Evolutionary conservation across 1,140 invertebrate species (phyloP), one percentile per base, ranked within the genome.

Genomic region (Monomorium pharaonis): DNA sequence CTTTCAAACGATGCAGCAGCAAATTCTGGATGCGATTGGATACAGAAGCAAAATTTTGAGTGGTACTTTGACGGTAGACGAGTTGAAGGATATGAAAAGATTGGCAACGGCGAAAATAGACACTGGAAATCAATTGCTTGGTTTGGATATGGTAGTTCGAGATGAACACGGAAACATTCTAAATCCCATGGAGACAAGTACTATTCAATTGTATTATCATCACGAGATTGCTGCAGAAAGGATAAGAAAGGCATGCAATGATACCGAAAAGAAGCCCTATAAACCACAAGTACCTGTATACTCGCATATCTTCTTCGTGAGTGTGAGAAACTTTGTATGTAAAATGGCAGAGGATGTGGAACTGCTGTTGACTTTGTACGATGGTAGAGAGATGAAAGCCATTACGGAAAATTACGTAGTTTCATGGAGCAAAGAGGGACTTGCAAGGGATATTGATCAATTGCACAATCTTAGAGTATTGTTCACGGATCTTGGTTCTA

Each of bases 21-120:
- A 98, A 94, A 98, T 99, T 95, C 95, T 96, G 51, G 97, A 98
- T 83, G 94, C 99, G 51, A 96, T 99, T 83, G 96, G 96, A 81
- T 96, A 97, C 91, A 96, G 98, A 77, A 97, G 97, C 87, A 97
- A 98, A 93, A 97, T 99, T 83, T 96, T 98, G 86, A 98, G 98
- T 58, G 97, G 97, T 0, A 98, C 98, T 56, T 95, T 99, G 58
- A 98, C 98, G 3, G 96, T 97, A 33, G 98, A 99, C 95, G 98
- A 98, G 95, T 93, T 98, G 86, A 97, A 98, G 91, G 97, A 97
- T 88, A 96, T 98, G 18, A 98, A 98, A 89, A 96, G 98, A 91
- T 96, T 97, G 88, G 97, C 98, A 9, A 98, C 98, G 12, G 96
- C 97, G 74, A 97, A 97, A 91, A 99, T 99, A 78, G 98, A 99